Conservation (phyloP, 1,140 invertebrate genomes). For the Philopotamus ludificatus region DNA sequence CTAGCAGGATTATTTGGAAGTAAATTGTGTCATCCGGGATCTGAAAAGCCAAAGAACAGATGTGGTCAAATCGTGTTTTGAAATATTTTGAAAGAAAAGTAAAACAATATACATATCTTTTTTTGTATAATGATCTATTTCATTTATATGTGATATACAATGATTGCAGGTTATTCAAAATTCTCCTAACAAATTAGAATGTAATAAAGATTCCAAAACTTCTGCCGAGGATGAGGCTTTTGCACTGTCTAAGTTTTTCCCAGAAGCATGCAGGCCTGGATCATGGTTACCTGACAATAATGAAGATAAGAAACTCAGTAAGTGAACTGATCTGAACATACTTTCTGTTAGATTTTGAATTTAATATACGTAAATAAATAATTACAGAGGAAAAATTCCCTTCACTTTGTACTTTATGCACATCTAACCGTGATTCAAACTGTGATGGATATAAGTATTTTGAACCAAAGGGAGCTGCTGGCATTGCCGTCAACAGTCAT, state of each 20-base stretch:
- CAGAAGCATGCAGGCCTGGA: constrained; percentile 65
- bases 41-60: constrained; percentile 53
- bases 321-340: constrained; percentile 43
- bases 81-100: constrained; percentile 59
- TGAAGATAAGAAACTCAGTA: constrained; percentile 60
- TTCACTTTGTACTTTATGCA: constrained; percentile 48
- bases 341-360: not conserved
- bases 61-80: constrained; percentile 59
- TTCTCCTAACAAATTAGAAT: no score
- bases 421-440: constrained; percentile 41
- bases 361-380: constrained; percentile 13
- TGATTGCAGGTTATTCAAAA: no score
- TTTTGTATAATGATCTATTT: no score
- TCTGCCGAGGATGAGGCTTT: constrained; percentile 58
- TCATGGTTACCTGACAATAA: constrained; percentile 58
- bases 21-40: constrained; percentile 65
- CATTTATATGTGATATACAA: no score
- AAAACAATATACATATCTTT: not conserved
- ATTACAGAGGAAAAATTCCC: constrained; percentile 46
- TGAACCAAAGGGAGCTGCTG: constrained; percentile 33
- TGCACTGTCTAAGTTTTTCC: constrained; percentile 59
- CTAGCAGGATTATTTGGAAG: constrained; percentile 52
- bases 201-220: constrained; percentile 45
- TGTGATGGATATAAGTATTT: constrained; percentile 43
- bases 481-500: constrained; percentile 54